Evolutionary conservation across 1,140 invertebrate genomes (phyloP), one percentile per base, ranked within the genome.

Genomic region (Calephelis virginiensis): DNA sequence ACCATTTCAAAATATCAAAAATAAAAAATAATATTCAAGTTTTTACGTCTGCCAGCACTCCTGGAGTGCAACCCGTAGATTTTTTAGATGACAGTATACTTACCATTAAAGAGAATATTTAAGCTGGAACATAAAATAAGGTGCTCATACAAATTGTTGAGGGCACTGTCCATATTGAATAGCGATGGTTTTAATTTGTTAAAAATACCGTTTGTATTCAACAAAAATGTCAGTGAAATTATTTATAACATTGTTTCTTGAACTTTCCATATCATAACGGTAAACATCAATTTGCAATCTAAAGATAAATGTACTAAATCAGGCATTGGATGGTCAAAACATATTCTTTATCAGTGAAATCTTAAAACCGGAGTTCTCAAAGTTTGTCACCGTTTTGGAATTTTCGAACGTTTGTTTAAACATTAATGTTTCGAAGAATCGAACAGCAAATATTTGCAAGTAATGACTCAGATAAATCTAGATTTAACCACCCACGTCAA

Each of bases 401-500:
- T 37, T 11, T 56, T 28, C 7, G 17, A 13, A 38, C 37, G 9
- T 59, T 59, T 56, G 53, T 37, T 59, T 37, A 37, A 59, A 59
- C 28, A 6, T 43, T 43, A 9, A 38, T 28, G 17, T 59, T 59
- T 59, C 17, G 37, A 59, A 59, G 56, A 59, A 59, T 59, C 37
- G 37, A 38, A 38, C 6, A 37, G 28, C 17, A 38, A 59, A 40
- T 37, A 59, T 59, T 59, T 59, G 56, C 56, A n/a, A 59, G 68
- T 69, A 73, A 72, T 77, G 74, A 77, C 76, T 78, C 73, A 77
- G 68, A 70, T 63, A 75, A 75, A 78, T 80, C 78, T 80, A 81
- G 76, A 83, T 81, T 76, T 81, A 74, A 62, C 73, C 74, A 81
- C 78, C 75, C 81, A 85, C 76, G 78, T 81, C 70, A 69, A 62